phyloP scores from a whole-genome alignment of 2,888 invertebrate genomes.

The Xanthostigma xanthostigma region DNA sequence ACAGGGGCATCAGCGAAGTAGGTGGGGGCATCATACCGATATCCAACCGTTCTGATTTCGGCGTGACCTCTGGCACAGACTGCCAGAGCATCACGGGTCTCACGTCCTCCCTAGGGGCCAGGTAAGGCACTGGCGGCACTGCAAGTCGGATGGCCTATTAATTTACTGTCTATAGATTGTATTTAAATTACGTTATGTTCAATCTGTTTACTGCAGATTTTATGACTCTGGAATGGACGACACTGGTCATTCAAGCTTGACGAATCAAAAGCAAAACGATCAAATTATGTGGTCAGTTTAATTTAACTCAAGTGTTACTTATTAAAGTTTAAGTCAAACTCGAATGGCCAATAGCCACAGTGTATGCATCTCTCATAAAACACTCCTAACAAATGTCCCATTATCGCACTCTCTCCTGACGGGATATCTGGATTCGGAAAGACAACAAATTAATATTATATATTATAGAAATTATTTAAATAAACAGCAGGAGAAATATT shows the following conservation, averaged over 20 bases:
- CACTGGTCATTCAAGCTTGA: too few species aligned
- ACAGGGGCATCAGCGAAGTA: conserved; percentile 39
- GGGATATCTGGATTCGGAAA: too few species aligned
- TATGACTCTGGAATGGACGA: too few species aligned
- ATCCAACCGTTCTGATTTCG: conserved; percentile 34
- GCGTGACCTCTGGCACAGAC: conserved; percentile 20
- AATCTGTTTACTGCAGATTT: too few species aligned
- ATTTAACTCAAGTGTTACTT: not conserved
- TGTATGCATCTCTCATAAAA: not conserved
- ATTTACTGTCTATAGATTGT: not conserved
- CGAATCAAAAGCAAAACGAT: too few species aligned
- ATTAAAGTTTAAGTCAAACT: too few species aligned
- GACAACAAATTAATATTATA: too few species aligned
- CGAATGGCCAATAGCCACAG: not conserved
- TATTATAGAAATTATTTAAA: too few species aligned
- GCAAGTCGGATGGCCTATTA: conserved; percentile 5
- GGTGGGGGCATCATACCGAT: conserved; percentile 57
- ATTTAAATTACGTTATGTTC: too few species aligned
- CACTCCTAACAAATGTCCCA: too few species aligned
- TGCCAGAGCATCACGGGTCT: conserved; percentile 21
- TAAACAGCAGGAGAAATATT: too few species aligned
- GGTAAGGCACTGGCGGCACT: conserved; percentile 1
- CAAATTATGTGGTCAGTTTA: not conserved
- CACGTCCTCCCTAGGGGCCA: conserved; percentile 2
- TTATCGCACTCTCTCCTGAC: too few species aligned